A percentile compares a stretch with the other conserved stretches of the same genome.
Conservation (phyloP, 2,888 invertebrate genomes). For the Limnephilus auricula region DNA sequence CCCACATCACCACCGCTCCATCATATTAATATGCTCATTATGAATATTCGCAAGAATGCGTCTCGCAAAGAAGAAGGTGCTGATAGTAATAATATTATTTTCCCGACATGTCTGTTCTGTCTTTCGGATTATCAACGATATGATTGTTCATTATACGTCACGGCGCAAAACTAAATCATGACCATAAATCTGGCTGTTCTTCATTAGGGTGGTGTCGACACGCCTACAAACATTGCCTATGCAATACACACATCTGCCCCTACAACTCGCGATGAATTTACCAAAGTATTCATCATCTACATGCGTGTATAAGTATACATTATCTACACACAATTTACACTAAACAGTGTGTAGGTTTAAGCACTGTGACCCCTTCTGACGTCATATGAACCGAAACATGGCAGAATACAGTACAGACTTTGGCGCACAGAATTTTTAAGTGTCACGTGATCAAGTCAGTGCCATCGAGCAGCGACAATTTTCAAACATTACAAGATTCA, state of each 20-base stretch:
- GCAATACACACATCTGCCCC: conserved; percentile 3
- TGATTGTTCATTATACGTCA: conserved; percentile 22
- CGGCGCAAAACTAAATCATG: conserved; percentile 53
- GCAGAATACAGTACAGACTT: too few relatives aligned
- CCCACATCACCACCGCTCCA: neutral
- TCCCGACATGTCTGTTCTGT: conserved; percentile 35
- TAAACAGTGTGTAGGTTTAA: neutral
- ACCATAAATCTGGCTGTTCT: conserved; percentile 59
- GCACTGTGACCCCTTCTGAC: neutral
- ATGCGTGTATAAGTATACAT: neutral
- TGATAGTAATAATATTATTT: conserved; percentile 42
- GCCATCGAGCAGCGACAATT: too few relatives aligned
- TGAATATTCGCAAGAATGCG: conserved; percentile 45
- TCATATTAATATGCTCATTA: conserved; percentile 37
- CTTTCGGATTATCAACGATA: conserved; percentile 11
- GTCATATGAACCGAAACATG: neutral
- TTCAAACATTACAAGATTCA: too few relatives aligned
- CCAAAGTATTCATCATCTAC: too few relatives aligned
- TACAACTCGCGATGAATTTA: neutral
- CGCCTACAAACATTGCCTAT: conserved; percentile 19
- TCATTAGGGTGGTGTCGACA: conserved; percentile 56
- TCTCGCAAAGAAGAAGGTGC: conserved; percentile 39
- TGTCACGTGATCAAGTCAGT: too few relatives aligned
- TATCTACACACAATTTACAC: neutral
- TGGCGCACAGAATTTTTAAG: too few relatives aligned